Conservation (phyloP, 2,113 vertebrate genomes). For the Sus scrofa region T2T-Sscrofa CM000824.6:33978001-33978500, state of each 20-base stretch:
- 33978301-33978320: neutral
- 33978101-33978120: slow-evolving; percentile 51
- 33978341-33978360: neutral
- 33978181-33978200: neutral
- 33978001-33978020: neutral
- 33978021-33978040: neutral
- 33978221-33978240: neutral
- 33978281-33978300: neutral
- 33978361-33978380: neutral
- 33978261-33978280: neutral
- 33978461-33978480: neutral
- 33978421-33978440: neutral
- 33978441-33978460: neutral
- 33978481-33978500: neutral
- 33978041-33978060: slow-evolving; percentile 24
- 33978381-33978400: slow-evolving; percentile 24
- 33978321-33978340: neutral
- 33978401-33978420: neutral
- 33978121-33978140: slow-evolving; percentile 55
- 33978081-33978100: slow-evolving; percentile 56
- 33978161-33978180: slow-evolving; percentile 58
- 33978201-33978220: neutral
- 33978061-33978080: slow-evolving; percentile 30
- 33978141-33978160: slow-evolving; percentile 47
- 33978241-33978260: slow-evolving; percentile 24